Evolutionary conservation across 2,888 invertebrate species (phyloP), one percentile per base, ranked within the genome.

Genomic region (Calameuta idolon): DNA sequence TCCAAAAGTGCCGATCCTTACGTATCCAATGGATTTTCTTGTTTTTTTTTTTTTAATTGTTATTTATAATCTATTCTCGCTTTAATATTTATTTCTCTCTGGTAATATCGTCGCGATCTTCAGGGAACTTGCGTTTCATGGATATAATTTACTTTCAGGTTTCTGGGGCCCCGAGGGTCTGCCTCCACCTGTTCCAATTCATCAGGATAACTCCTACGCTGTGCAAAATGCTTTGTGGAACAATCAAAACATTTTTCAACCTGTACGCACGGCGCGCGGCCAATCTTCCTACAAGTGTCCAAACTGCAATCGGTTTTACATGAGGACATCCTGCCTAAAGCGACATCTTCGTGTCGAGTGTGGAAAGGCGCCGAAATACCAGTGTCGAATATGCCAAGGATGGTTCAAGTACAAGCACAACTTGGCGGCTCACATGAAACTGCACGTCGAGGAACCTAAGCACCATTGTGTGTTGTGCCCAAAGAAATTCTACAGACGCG

Each of bases 271-370:
- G 35, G 83, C 85, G 4, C 85, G 87, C 23, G 88, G 87, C 73
- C 87, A 86, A 77, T 83, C 87, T 73, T 85, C 85, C 30, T 94
- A 93, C 92, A 92, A 93, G 87, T 95, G 95, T 88, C 93, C 94
- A 75, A 93, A 93, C 88, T 94, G 94, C 83, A 87, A 83, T 79
- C 90, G 91, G 73, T 88, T 86, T 80, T 91, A 91, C 84, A 88
- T 88, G 85, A 82, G 90, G 37, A 84, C 85, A 3, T 89, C 89
- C 40, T 90, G 89, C 78, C 79, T 90, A 78, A 89, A 83, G 69
- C 88, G 90, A 1, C 92, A 92, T 79, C 81, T 92, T 15, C 88
- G 90, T 12, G 88, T 90, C 76, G 92, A 92, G 79, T 92, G 92
- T 77, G 91, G 92, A 34, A 89, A 91, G 73, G 89, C 89, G 23